Base-by-base conservation (phyloP, 1,140 invertebrate genomes). In the Drosophila dunni region DNA sequence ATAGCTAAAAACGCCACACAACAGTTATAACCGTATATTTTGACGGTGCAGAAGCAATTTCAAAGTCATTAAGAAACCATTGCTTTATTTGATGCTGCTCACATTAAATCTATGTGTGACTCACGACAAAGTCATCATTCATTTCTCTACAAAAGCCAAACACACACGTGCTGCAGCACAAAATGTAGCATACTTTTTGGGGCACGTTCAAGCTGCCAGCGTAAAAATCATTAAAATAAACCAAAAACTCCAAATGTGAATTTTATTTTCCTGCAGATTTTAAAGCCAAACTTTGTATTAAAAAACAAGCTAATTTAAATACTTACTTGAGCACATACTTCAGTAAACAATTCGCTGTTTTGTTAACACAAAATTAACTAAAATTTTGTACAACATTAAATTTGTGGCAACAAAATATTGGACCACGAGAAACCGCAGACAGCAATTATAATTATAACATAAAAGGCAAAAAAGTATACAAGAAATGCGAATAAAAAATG, bases 1-100 rank as follows among this genome's bases (percentile, higher is more conserved):
- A 29, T 29, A 29, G 24, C 24, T 29, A 29, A 29, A 29, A 29
- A 5, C 3, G 76, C 46, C 46, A 29, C 80, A 17, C 1, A 5
- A 8, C 11, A 50, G 0, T 2, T 48, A 48, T 0, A 4, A 24
- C 6, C 34, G 20, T 62, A 48, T 34, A 36, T 40, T 10, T n/a
- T 62, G 1, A 29, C 24, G 1, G 46, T 51, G 46, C 17, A 10
- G 50, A 61, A 66, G 75, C 75, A 79, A 79, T 86, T 79, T 79
- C 71, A 78, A 85, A 88, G 83, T 73, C 82, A 88, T 85, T 88
- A 85, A 82, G 83, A 70, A 57, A 69, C 60, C 36, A 65, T 54
- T 80, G 46, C 53, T 73, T 76, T 72, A 51, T 73, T 73, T 65
- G 68, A 66, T 48, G 24, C 63, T 24, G 48, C 51, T 74, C 78